Evolutionary conservation across 2,113 vertebrate species (phyloP).

Genomic region (Bombycilla garrulus): DNA sequence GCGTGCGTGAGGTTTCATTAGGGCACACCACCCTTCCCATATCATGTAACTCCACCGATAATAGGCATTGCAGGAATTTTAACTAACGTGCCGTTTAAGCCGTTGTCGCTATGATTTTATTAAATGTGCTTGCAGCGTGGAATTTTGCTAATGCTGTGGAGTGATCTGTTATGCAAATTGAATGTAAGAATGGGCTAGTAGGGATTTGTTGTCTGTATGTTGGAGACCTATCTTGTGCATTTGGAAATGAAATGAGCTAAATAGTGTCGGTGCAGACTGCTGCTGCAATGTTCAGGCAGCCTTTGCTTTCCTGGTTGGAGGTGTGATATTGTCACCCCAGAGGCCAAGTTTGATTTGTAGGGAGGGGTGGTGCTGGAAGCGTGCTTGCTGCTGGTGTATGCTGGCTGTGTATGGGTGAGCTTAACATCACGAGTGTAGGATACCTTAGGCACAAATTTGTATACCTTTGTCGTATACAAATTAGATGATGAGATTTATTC

Average conservation of each 20-base stretch:
- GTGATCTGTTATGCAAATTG: conserved; percentile 45
- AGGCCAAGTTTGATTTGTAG: background rate
- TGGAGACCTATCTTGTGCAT: background rate
- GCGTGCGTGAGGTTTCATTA: background rate
- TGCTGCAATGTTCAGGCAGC: background rate
- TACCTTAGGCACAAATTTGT: background rate
- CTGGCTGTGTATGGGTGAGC: background rate
- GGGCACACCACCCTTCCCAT: background rate
- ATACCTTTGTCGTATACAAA: background rate
- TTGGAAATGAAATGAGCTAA: background rate
- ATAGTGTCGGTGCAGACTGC: rapidly evolving
- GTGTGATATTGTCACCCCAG: rapidly evolving
- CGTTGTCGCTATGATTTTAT: background rate
- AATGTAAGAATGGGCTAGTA: background rate
- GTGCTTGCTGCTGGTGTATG: background rate
- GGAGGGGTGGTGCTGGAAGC: background rate
- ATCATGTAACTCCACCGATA: background rate
- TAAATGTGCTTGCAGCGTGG: conserved; percentile 10
- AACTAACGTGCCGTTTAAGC: background rate
- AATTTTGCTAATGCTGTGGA: conserved; percentile 24
- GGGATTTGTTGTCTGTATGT: background rate
- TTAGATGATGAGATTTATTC: background rate
- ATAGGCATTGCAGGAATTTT: conserved; percentile 41
- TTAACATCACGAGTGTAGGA: background rate
- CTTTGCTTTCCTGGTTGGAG: background rate